These are phyloP conservation scores for Sebastes taczanowskii DNA, from an alignment of 2,797 vertebrate species.

Conservation along the genomic window DNA sequence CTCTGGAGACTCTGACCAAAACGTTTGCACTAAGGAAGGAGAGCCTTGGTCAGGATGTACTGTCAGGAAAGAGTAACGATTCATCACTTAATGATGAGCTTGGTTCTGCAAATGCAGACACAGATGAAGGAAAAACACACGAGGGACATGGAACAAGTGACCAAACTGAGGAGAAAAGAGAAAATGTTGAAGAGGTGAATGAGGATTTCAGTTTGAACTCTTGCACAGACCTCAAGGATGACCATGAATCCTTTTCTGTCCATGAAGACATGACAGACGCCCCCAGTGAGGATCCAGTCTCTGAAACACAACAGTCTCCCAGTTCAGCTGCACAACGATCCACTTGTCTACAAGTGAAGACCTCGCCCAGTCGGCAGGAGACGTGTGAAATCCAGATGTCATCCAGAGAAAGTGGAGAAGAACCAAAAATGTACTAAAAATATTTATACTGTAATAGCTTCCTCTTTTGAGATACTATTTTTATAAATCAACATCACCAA, in stretches of 20 bases:
- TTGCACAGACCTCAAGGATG: neutral
- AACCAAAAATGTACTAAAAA: constrained; percentile 50
- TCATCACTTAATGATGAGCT: constrained; percentile 3
- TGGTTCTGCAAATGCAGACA: neutral
- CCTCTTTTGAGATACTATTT: neutral
- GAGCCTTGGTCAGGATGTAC: constrained; percentile 36
- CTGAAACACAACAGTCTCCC: constrained; percentile 8
- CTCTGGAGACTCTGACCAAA: constrained; percentile 69
- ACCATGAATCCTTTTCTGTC: neutral
- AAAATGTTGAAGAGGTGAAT: neutral
- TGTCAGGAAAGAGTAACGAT: constrained; percentile 3
- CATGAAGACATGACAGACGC: neutral
- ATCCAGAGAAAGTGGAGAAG: neutral
- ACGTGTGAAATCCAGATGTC: constrained; percentile 9
- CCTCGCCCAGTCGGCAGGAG: constrained; percentile 11
- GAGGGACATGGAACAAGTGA: constrained; percentile 16
- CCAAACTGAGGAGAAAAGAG: constrained; percentile 2
- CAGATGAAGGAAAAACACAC: neutral
- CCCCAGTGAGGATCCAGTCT: neutral
- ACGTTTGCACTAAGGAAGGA: constrained; percentile 65
- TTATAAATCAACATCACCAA: neutral
- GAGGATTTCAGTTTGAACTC: neutral
- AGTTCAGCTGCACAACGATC: constrained; percentile 28
- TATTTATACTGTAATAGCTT: neutral
- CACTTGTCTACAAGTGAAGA: constrained; percentile 42